Conservation (phyloP, 1,140 invertebrate genomes). For the Drosophila malerkotliana region DNA sequence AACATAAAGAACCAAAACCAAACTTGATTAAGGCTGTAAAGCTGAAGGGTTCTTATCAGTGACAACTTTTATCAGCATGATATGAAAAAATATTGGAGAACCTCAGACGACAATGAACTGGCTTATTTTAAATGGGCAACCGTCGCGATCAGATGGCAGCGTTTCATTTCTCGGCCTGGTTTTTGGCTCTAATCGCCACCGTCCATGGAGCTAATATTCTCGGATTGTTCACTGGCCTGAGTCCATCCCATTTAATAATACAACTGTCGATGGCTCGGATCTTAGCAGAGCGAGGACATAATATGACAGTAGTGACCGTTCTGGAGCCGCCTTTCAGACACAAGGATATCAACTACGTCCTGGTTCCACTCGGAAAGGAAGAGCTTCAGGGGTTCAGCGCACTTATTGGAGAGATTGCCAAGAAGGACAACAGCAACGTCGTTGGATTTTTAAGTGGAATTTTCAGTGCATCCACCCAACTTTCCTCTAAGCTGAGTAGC, state of each 20-base stretch:
- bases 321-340: slow-evolving; percentile 52
- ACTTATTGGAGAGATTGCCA: slow-evolving; percentile 17
- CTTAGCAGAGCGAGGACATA: slow-evolving; percentile 68
- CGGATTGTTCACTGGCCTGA: slow-evolving; percentile 64
- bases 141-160: slow-evolving; percentile 24
- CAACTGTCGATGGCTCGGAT: slow-evolving; percentile 67
- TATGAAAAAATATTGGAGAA: background rate
- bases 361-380: slow-evolving; percentile 36
- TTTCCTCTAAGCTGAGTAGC: slow-evolving; percentile 47
- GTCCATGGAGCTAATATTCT: slow-evolving; percentile 64
- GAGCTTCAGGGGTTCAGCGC: slow-evolving; percentile 11
- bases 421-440: slow-evolving; percentile 27
- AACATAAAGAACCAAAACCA: too few species aligned
- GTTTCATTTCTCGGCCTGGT: background rate
- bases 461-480: slow-evolving; percentile 7
- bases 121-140: background rate
- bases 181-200: slow-evolving; percentile 20
- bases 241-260: slow-evolving; percentile 73
- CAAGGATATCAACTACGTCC: slow-evolving; percentile 48
- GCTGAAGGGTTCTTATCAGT: too few species aligned
- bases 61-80: background rate
- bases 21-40: too few species aligned
- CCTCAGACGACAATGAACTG: background rate
- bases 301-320: slow-evolving; percentile 66
- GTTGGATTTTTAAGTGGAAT: background rate